Evolutionary conservation across 2,797 vertebrate genomes (phyloP).

Genomic region (Muscicapa comitata): DNA sequence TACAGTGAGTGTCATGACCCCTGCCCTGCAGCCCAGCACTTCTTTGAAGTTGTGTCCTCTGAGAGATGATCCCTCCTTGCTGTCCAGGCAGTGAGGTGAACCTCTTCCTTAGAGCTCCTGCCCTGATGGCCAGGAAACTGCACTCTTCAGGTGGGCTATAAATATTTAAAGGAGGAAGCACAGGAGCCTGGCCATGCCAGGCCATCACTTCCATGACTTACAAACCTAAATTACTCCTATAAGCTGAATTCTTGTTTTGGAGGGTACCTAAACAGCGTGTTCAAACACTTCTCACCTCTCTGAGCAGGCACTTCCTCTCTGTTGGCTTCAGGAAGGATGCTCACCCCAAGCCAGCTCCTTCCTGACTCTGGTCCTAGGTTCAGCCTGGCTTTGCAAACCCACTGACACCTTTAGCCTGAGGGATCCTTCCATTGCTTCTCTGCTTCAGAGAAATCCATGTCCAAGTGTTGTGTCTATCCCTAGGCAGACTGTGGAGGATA

Average conservation of each 20-base stretch:
- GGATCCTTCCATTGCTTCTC: not conserved
- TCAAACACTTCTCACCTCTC: not conserved
- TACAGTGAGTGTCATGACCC: not conserved
- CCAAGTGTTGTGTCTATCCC: not conserved
- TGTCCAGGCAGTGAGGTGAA: not conserved
- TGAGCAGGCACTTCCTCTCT: not conserved
- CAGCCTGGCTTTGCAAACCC: not conserved
- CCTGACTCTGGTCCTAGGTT: not conserved
- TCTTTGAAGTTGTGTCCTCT: rapidly evolving
- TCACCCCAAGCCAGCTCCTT: rapidly evolving
- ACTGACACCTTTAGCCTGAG: rapidly evolving
- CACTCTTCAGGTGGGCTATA: not conserved
- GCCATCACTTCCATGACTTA: rapidly evolving
- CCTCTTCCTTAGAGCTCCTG: rapidly evolving
- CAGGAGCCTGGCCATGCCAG: rapidly evolving
- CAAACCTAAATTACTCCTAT: not conserved
- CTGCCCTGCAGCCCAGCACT: not conserved
- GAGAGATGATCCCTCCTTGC: not conserved
- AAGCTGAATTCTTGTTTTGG: not conserved
- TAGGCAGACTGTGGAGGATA: rapidly evolving
- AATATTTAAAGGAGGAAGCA: not conserved
- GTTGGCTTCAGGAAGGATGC: not conserved
- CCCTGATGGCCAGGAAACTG: not conserved
- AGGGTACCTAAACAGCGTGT: rapidly evolving
- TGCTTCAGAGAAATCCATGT: not conserved